These are phyloP conservation scores for Caenorhabditis elegans DNA, from an alignment of 1,140 invertebrate species.

Conservation along the genomic window DNA sequence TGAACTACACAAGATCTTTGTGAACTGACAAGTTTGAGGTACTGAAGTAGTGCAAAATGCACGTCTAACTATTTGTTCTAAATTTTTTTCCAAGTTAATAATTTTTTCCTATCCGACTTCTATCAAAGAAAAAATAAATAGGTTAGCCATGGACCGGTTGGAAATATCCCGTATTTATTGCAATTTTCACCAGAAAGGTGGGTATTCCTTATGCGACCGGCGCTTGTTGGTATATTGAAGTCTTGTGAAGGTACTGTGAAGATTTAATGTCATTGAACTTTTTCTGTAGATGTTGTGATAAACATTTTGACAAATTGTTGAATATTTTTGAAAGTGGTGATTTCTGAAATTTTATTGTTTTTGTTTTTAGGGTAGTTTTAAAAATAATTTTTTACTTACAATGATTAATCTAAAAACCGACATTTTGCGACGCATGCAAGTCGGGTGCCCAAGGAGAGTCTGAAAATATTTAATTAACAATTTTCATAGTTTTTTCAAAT, in stretches of 20 bases:
- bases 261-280: neutral
- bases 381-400: neutral
- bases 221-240: neutral
- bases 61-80: too few species aligned
- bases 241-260: neutral
- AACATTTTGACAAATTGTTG: neutral
- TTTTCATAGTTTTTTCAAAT: neutral
- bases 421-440: neutral
- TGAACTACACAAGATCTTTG: too few species aligned
- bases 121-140: neutral
- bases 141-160: neutral
- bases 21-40: neutral
- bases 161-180: neutral
- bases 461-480: neutral
- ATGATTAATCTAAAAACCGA: neutral
- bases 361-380: too few species aligned
- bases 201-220: neutral
- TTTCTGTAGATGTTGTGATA: neutral
- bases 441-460: slow-evolving; percentile 19
- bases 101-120: neutral
- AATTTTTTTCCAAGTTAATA: neutral
- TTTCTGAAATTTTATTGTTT: too few species aligned
- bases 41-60: too few species aligned
- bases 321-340: neutral
- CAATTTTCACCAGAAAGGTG: neutral